These are phyloP conservation scores for Pseudorasbora parva DNA, from an alignment of 2,113 vertebrate genomes.

Conservation along the genomic window DNA sequence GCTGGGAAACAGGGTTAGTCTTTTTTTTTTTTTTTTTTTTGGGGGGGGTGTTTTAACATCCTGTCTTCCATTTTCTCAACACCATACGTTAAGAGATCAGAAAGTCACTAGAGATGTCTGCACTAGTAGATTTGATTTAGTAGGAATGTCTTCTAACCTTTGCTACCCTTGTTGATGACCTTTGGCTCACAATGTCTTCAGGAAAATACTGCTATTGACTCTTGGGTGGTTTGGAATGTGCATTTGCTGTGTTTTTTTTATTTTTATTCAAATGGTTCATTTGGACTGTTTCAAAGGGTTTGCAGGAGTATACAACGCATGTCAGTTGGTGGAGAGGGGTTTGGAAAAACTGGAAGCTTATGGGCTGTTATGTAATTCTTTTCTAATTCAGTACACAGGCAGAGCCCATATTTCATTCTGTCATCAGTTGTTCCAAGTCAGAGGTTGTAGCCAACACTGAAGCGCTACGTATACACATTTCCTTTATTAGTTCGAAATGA, in stretches of 20 bases:
- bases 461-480: neutral
- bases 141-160: conserved; percentile 4
- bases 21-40: too few species aligned
- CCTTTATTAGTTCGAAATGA: neutral
- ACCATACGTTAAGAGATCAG: conserved; percentile 5
- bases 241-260: neutral
- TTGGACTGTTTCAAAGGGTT: neutral
- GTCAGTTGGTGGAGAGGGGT: neutral
- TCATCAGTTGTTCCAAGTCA: neutral
- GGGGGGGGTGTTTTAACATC: conserved; percentile 49
- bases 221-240: conserved; percentile 2
- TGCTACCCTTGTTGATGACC: conserved; percentile 27
- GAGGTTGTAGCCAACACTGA: neutral
- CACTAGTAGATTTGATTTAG: conserved; percentile 31
- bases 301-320: neutral
- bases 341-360: conserved; percentile 26
- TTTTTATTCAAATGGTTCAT: neutral
- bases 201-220: neutral
- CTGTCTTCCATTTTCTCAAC: conserved; percentile 45
- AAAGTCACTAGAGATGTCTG: conserved; percentile 41
- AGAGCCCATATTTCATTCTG: conserved; percentile 28
- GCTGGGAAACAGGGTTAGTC: conserved; percentile 47
- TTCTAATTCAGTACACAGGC: conserved; percentile 25
- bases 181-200: conserved; percentile 12
- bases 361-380: neutral